Percentiles rank a stretch among this genome's conserved stretches.
phyloP scores from a whole-genome alignment of 2,888 invertebrate species.

The Drosophila monieri region DNA sequence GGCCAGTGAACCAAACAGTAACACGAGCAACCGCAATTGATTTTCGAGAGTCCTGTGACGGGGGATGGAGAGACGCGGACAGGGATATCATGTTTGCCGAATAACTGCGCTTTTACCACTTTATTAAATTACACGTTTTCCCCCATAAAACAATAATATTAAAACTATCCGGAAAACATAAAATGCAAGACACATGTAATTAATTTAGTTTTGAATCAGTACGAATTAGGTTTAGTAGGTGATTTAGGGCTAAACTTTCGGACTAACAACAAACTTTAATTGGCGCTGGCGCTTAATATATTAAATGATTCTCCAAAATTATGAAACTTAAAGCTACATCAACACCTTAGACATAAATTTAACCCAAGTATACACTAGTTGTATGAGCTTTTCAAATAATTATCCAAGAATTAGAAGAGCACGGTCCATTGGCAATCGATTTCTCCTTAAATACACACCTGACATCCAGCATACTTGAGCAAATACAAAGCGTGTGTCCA shows the following conservation, averaged over 20 bases:
- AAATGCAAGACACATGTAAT: slow-evolving; percentile 24
- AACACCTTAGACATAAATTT: background rate
- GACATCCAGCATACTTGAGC: slow-evolving; percentile 1
- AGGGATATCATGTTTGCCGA: slow-evolving; percentile 41
- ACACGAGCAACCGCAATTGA: slow-evolving; percentile 67
- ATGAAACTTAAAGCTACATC: background rate
- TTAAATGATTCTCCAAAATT: background rate
- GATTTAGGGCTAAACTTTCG: background rate
- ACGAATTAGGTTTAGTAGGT: background rate
- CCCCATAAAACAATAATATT: slow-evolving; percentile 35
- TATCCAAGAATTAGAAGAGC: background rate
- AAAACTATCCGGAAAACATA: slow-evolving; percentile 13
- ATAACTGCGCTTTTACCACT: slow-evolving; percentile 59
- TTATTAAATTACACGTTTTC: slow-evolving; percentile 56
- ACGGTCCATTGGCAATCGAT: slow-evolving; percentile 1
- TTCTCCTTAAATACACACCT: slow-evolving; percentile 6
- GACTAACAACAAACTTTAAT: background rate
- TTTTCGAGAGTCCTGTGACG: slow-evolving; percentile 44
- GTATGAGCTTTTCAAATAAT: slow-evolving; percentile 1
- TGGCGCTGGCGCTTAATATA: background rate
- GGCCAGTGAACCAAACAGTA: slow-evolving; percentile 38
- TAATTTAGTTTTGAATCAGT: slow-evolving; percentile 10
- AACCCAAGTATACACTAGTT: background rate
- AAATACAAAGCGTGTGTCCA: slow-evolving; percentile 6
- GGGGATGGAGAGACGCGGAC: background rate